Base-by-base conservation (phyloP, 2,113 vertebrate genomes). In the Geococcyx californianus region DNA sequence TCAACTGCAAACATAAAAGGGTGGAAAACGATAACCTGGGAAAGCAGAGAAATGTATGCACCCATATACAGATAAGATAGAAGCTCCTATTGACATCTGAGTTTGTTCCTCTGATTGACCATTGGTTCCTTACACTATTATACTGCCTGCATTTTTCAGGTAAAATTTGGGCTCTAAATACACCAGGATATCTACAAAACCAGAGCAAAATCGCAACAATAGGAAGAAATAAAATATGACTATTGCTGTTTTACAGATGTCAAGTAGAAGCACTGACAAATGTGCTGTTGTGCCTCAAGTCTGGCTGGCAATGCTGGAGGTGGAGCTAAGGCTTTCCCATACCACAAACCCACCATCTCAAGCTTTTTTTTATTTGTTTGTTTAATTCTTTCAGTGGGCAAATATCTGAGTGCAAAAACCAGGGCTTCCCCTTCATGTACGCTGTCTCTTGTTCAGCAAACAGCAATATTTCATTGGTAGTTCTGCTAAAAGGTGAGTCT, bases 381-480 rank as follows among this genome's bases (percentile, higher is more conserved):
- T 33, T 76, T 38, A 42, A 34, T 25, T 34, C 82, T 25, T 52
- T 17, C 24, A 26, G 8, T 0, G 1, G 3, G 18, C 2, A 0
- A 79, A 69, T 7, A 69, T 20, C 24, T 4, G 49, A 11, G 36
- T 0, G 3, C 6, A n/a, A 82, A 93, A 38, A 29, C 23, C 66
- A 58, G 63, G 38, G 5, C n/a, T 73, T 26, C 51, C 62, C 40
- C 10, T n/a, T 49, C 1, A 5, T 4, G 36, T 19, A 4, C 6
- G 1, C 9, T 44, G 15, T 16, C 42, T 56, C n/a, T 4, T 8
- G 1, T n/a, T 62, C 3, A 66, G 70, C 49, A 44, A 83, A 72
- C 12, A 21, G 4, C 14, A 62, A 47, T 5, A 2, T 49, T 40
- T 84, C 33, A 11, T 34, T 24, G 11, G 31, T 18, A 20, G n/a